Conservation (phyloP, 2,888 invertebrate species). For the Mayetiola destructor region DNA sequence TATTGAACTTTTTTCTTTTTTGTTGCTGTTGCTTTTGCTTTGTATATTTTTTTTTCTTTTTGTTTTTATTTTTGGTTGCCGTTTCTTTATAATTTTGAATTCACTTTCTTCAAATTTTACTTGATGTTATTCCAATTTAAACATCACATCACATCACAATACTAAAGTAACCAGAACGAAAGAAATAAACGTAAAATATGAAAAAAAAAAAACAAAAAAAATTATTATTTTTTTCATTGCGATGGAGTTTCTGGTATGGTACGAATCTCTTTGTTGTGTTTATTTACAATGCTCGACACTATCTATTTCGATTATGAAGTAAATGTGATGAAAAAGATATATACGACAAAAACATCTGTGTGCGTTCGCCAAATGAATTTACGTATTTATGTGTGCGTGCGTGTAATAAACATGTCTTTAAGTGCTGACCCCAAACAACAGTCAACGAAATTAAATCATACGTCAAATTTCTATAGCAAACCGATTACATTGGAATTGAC, state of each 20-base stretch:
- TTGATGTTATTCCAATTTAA: no score
- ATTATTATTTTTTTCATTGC: background rate
- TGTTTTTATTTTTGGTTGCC: no score
- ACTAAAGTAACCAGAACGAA: no score
- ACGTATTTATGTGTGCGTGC: background rate
- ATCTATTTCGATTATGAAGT: background rate
- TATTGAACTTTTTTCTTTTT: no score
- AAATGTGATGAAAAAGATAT: background rate
- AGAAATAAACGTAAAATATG: no score
- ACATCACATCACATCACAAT: constrained; percentile 5
- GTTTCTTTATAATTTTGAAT: no score
- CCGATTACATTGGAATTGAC: no score
- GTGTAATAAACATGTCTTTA: background rate
- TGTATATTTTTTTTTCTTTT: no score
- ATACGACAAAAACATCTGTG: background rate
- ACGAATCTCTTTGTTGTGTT: constrained; percentile 7
- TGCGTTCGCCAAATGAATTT: background rate
- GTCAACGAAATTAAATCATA: background rate
- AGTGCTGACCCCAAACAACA: constrained; percentile 10
- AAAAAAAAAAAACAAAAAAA: background rate
- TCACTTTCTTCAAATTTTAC: no score
- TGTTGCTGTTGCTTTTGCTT: no score
- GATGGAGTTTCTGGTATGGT: constrained; percentile 3
- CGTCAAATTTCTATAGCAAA: background rate
- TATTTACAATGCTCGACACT: constrained; percentile 6